Base-by-base conservation (phyloP, 2,113 vertebrate species). In the Phyllopteryx taeniolatus region DNA sequence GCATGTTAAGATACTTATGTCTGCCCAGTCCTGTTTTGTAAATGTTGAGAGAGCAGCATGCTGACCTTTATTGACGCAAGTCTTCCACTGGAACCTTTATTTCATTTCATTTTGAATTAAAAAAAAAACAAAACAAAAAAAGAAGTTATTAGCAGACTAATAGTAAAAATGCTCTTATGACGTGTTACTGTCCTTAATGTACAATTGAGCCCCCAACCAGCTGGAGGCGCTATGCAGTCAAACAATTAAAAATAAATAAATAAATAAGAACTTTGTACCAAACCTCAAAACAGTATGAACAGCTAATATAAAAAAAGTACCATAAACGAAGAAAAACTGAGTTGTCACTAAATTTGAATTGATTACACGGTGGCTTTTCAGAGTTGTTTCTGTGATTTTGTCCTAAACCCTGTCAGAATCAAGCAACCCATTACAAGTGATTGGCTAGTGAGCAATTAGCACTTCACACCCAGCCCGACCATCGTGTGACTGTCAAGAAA, bases 391-490 rank as follows among this genome's bases (percentile, higher is more conserved):
- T 59, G 44, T 67, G 33, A 46, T 33, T 42, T 22, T 27, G 20
- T 8, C 75, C 44, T 35, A 63, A 6, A 53, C 49, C 53, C 20
- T 22, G 53, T 17, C 63, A 65, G 46, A 20, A 20, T 70, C 44
- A 47, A 66, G 53, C 60, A 53, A 61, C 47, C 74, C 68, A 68
- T 72, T 68, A 59, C 46, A 75, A 75, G 73, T 80, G 62, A 79
- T 83, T 61, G 62, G 60, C 70, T 35, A 19, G 53, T 27, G 71
- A 74, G 56, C n/a, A n/a, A 46, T 65, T 71, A 75, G 74, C 67
- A 68, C 61, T 69, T 61, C 63, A n/a, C 72, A 60, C 68, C 46
- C 49, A 31, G 66, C 51, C 56, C 8, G 27, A 51, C 65, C 62
- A 54, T 73, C 49, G 60, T 44, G 59, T 33, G 19, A 70, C 71